These are phyloP conservation scores for Cyrtorhinus lividipennis DNA, from an alignment of 1,140 invertebrate species.

Conservation along the genomic window DNA sequence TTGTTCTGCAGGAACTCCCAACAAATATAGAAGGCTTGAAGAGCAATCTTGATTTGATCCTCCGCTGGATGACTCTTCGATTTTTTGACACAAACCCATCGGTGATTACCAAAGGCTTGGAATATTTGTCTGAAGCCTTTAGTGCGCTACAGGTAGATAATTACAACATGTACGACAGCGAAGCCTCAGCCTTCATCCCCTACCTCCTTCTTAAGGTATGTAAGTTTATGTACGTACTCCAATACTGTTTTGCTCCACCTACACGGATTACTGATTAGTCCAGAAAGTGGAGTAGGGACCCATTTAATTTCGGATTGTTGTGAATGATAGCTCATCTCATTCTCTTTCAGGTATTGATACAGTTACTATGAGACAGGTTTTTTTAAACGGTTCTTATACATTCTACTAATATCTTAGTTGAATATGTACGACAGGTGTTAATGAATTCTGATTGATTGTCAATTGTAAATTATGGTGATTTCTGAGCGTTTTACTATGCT, in stretches of 20 bases:
- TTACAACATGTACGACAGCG: conserved; percentile 77
- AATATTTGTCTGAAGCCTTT: conserved; percentile 78
- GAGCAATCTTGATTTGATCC: conserved; percentile 82
- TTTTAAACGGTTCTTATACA: too few species aligned
- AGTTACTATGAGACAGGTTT: too few species aligned
- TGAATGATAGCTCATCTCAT: too few species aligned
- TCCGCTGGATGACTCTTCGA: conserved; percentile 90
- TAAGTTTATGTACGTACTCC: conserved; percentile 9
- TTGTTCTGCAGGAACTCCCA: conserved; percentile 53
- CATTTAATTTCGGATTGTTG: too few species aligned
- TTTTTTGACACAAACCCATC: conserved; percentile 99
- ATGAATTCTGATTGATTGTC: too few species aligned
- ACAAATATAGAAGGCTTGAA: conserved; percentile 63
- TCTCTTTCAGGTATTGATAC: too few species aligned
- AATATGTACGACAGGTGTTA: too few species aligned
- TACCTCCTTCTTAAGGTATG: conserved; percentile 86
- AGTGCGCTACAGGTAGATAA: conserved; percentile 58
- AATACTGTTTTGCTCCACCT: neutral
- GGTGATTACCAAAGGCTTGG: conserved; percentile 83
- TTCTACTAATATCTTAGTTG: too few species aligned
- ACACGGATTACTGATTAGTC: too few species aligned
- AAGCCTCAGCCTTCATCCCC: conserved; percentile 86
- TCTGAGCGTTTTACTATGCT: too few species aligned
- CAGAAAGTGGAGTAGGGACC: too few species aligned
- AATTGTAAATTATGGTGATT: too few species aligned